A percentile compares a stretch with the other conserved stretches of the same genome.
phyloP scores from a whole-genome alignment of 2,888 invertebrate genomes.

The Metopia argyrocephala region DNA sequence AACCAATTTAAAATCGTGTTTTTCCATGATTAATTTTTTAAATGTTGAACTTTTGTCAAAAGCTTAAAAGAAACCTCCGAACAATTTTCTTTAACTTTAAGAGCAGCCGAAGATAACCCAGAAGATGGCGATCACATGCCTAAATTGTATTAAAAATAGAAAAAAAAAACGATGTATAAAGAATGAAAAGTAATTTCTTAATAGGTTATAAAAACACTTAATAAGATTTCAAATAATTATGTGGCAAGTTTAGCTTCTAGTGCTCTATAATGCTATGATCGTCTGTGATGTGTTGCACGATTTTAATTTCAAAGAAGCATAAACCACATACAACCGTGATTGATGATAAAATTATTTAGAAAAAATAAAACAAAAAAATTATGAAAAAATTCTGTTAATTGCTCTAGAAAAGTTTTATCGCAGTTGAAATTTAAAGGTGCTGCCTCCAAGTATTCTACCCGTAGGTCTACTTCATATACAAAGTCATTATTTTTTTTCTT shows the following conservation, averaged over 20 bases:
- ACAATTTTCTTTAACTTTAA: conserved; percentile 17
- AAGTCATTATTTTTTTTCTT: conserved; percentile 10
- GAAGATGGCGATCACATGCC: conserved; percentile 5
- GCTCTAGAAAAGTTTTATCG: conserved; percentile 20
- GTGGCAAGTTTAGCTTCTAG: conserved; percentile 27
- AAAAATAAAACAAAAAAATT: conserved; percentile 9
- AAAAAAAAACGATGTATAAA: neutral
- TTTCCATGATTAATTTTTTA: conserved; percentile 10
- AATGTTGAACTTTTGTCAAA: neutral
- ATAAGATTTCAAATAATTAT: neutral
- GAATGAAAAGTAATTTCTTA: neutral
- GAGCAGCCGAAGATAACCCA: neutral
- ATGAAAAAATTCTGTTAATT: conserved; percentile 44
- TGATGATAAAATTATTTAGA: conserved; percentile 22
- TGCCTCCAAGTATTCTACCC: neutral
- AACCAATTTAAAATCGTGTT: neutral
- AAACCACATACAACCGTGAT: conserved; percentile 23
- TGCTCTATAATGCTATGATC: conserved; percentile 2
- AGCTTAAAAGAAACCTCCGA: neutral
- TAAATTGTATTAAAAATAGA: neutral
- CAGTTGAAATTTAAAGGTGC: neutral
- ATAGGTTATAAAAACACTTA: neutral
- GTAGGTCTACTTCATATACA: conserved; percentile 15
- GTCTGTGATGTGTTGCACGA: conserved; percentile 3
- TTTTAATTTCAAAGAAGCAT: neutral